phyloP scores from a whole-genome alignment of 2,888 invertebrate species.

The Tipula helvola region DNA sequence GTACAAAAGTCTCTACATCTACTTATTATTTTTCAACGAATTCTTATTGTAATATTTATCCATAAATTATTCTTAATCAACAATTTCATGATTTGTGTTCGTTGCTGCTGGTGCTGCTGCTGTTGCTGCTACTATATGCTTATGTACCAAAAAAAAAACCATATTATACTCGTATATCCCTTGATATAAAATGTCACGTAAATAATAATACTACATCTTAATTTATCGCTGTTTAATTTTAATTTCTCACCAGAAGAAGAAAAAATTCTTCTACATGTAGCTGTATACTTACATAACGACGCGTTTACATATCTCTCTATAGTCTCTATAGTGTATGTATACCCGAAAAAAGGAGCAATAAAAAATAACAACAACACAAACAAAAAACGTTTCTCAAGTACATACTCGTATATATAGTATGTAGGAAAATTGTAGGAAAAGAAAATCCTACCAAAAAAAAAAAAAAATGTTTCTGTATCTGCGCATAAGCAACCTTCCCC shows the following conservation, averaged over 20 bases:
- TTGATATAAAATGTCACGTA: slow-evolving; percentile 4
- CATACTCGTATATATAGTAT: background rate
- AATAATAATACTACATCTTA: slow-evolving; percentile 4
- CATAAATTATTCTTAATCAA: slow-evolving; percentile 4
- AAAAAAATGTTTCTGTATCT: background rate
- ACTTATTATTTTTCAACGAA: background rate
- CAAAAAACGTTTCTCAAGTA: background rate
- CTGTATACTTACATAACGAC: background rate
- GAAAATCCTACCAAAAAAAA: background rate
- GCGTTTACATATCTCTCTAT: background rate
- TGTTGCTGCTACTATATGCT: background rate
- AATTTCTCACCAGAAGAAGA: background rate
- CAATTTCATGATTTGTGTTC: slow-evolving; percentile 4
- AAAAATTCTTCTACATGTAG: background rate
- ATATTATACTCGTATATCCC: background rate
- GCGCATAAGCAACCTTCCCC: background rate
- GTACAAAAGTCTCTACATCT: background rate
- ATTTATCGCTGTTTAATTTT: slow-evolving; percentile 4
- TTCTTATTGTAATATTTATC: background rate
- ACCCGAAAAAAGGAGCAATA: background rate
- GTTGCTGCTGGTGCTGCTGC: background rate
- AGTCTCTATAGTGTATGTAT: background rate
- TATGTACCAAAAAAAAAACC: background rate
- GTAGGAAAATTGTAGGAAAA: background rate
- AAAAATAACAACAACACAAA: background rate